Conservation (phyloP, 2,113 vertebrate species). For the Cairina moschata region DNA sequence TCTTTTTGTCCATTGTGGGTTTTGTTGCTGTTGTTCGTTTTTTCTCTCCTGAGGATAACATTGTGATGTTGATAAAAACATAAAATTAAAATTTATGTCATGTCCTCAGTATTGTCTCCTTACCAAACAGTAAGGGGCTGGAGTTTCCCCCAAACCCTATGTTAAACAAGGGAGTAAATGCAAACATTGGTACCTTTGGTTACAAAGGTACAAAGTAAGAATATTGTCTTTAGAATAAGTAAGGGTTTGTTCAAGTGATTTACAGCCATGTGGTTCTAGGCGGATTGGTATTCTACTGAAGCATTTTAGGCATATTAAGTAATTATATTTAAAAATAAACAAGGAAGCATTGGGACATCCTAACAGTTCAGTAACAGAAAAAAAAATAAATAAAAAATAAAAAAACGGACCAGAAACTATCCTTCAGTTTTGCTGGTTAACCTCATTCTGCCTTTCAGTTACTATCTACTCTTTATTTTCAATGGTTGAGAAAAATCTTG, state of each 20-base stretch:
- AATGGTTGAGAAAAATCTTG: neutral
- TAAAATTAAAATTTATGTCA: neutral
- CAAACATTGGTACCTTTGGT: neutral
- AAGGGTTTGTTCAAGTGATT: neutral
- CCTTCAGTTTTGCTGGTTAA: neutral
- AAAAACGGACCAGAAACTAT: neutral
- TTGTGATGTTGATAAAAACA: neutral
- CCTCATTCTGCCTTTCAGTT: neutral
- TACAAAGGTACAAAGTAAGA: neutral
- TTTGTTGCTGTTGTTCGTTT: neutral
- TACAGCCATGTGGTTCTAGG: neutral
- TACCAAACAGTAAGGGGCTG: neutral
- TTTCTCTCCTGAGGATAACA: fast-evolving
- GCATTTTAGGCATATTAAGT: neutral
- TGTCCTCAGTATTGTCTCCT: neutral
- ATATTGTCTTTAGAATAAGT: neutral
- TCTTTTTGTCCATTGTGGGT: neutral
- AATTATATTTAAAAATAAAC: neutral
- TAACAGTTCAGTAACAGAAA: neutral
- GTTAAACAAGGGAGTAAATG: neutral
- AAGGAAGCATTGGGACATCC: neutral
- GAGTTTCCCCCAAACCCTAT: neutral
- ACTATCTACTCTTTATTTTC: neutral
- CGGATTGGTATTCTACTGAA: neutral
- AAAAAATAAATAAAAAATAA: too few species aligned